These are phyloP conservation scores for Chironomus tepperi DNA, from an alignment of 1,140 invertebrate genomes.

Conservation along the genomic window DNA sequence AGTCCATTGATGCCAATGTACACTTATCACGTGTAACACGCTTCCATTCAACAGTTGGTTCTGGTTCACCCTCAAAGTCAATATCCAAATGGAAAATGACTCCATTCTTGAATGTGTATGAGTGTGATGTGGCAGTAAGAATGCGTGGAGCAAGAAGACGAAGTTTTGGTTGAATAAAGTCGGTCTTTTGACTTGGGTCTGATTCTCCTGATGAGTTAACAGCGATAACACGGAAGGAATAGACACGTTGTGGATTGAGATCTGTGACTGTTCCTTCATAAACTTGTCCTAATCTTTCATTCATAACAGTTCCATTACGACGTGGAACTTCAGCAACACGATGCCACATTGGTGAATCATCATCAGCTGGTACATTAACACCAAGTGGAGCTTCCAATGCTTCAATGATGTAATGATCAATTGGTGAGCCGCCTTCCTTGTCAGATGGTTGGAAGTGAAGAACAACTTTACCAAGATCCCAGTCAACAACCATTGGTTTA, in stretches of 20 bases:
- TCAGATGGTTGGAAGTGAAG: slow-evolving; percentile 80
- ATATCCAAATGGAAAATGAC: slow-evolving; percentile 88
- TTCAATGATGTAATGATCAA: slow-evolving; percentile 89
- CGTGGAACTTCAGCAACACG: slow-evolving; percentile 20
- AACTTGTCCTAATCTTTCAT: slow-evolving; percentile 1
- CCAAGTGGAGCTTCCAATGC: slow-evolving; percentile 90
- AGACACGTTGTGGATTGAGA: slow-evolving; percentile 86
- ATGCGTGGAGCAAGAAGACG: slow-evolving; percentile 86
- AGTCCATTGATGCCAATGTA: slow-evolving; percentile 69
- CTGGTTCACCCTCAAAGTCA: slow-evolving; percentile 84
- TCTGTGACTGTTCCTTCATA: slow-evolving; percentile 71
- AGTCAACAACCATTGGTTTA: slow-evolving; percentile 79
- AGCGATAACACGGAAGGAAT: slow-evolving; percentile 93
- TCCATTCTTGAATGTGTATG: slow-evolving; percentile 71
- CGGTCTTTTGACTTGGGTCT: slow-evolving; percentile 88
- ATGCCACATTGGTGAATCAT: slow-evolving; percentile 18
- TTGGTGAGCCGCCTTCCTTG: slow-evolving; percentile 81
- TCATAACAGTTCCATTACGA: slow-evolving; percentile 15
- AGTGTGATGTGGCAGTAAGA: slow-evolving; percentile 75
- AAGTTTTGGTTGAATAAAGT: slow-evolving; percentile 77
- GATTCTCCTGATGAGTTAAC: slow-evolving; percentile 92
- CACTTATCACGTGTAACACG: slow-evolving; percentile 34
- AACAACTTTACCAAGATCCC: slow-evolving; percentile 89
- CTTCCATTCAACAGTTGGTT: slow-evolving; percentile 73
- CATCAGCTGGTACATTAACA: slow-evolving; percentile 61